Evolutionary conservation across 2,797 vertebrate genomes (phyloP).

Genomic region (Lateolabrax maculatus): DNA sequence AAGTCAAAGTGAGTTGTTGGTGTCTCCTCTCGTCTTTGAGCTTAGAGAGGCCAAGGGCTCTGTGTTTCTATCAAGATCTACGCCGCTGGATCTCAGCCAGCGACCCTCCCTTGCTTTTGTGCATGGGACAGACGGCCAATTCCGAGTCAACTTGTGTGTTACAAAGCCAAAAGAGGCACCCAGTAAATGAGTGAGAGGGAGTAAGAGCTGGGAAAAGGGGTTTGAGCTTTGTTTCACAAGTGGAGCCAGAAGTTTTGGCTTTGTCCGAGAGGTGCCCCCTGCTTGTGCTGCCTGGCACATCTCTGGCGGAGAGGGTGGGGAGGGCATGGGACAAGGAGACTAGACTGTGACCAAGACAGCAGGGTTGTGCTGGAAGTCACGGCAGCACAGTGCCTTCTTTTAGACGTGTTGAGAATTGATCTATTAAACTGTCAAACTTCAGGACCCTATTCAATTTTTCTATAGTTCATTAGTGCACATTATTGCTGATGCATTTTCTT

Average conservation of each 20-base stretch:
- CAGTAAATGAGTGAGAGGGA: conserved; percentile 65
- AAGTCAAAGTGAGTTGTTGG: conserved; percentile 53
- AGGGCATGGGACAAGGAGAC: conserved; percentile 38
- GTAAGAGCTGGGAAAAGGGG: conserved; percentile 76
- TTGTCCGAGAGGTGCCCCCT: conserved; percentile 76
- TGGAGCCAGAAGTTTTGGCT: conserved; percentile 74
- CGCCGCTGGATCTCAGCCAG: conserved; percentile 62
- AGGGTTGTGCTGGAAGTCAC: conserved; percentile 29
- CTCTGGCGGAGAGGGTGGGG: conserved; percentile 36
- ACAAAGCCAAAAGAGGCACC: conserved; percentile 70
- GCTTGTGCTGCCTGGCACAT: conserved; percentile 64
- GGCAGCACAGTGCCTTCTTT: conserved; percentile 3
- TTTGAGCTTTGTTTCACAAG: conserved; percentile 85
- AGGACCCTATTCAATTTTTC: not conserved
- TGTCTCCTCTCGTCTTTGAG: conserved; percentile 42
- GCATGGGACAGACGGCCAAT: conserved; percentile 65
- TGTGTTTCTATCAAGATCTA: conserved; percentile 63
- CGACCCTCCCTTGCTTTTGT: conserved; percentile 72
- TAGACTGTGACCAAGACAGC: conserved; percentile 20
- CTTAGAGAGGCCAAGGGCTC: conserved; percentile 32
- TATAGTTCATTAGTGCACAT: not conserved
- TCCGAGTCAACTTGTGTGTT: conserved; percentile 67
- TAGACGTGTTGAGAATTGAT: not conserved
- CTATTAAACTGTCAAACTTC: conserved; percentile 5
- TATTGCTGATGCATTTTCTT: not conserved